Percentiles rank a stretch among this genome's conserved stretches.
These are phyloP conservation scores for Excalfactoria chinensis DNA, from an alignment of 2,113 vertebrate species.

Conservation along the genomic window DNA sequence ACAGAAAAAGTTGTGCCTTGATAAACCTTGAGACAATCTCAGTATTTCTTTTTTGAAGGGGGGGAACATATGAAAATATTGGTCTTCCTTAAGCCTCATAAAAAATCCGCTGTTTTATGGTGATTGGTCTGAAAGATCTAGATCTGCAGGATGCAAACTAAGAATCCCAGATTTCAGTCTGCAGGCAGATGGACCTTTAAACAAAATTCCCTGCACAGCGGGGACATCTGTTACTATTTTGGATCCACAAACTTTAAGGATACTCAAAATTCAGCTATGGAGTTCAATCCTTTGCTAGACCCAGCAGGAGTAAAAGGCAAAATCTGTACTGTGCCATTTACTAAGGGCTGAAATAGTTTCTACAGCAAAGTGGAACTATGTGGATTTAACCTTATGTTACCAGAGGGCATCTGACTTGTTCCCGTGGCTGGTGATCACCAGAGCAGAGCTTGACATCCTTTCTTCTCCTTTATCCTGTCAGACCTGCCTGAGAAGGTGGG, in stretches of 20 bases:
- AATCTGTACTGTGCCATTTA: not conserved
- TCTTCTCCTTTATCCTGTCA: not conserved
- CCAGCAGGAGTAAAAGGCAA: conserved; percentile 45
- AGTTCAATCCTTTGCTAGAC: conserved; percentile 52
- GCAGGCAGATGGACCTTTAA: conserved; percentile 74
- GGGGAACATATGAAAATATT: not conserved
- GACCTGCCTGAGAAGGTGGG: not conserved
- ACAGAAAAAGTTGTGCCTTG: not conserved
- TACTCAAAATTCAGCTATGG: not conserved
- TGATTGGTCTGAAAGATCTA: conserved; percentile 52
- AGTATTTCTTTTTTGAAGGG: not conserved
- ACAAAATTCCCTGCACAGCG: conserved; percentile 58
- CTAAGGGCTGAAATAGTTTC: not conserved
- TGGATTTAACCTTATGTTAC: conserved; percentile 22
- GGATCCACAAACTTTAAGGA: conserved; percentile 55
- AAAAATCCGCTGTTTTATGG: conserved; percentile 52
- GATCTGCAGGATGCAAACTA: conserved; percentile 41
- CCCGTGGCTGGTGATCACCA: not conserved
- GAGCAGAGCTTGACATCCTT: not conserved
- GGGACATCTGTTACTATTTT: conserved; percentile 69
- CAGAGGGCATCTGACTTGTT: not conserved
- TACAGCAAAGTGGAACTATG: not conserved
- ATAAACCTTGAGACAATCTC: not conserved
- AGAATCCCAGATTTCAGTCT: conserved; percentile 66
- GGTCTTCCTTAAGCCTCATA: conserved; percentile 38